Base-by-base conservation (phyloP, 2,888 invertebrate genomes). In the Byasa hedistus region DNA sequence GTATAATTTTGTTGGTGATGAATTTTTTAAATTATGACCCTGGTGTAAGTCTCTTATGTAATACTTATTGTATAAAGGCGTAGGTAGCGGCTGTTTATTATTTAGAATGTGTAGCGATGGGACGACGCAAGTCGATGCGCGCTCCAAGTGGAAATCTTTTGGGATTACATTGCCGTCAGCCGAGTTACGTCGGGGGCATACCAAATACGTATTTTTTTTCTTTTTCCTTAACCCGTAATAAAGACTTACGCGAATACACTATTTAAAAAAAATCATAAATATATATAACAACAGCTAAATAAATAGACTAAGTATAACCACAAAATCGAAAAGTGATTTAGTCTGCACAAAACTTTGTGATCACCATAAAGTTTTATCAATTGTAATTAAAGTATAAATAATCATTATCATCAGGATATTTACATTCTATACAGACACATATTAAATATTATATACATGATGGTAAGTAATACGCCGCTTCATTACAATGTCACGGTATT, bases 141-240 rank as follows among this genome's bases (percentile, higher is more conserved):
- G 90, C 91, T 88, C 88, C 89, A 87, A 92, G 92, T 92, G 91
- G 91, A 89, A 92, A 92, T 92, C 92, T 92, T 91, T 89, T 85
- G 90, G 92, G 91, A 92, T 92, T 92, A 90, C 89, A 84, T 80
- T 78, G 86, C 84, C 88, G 87, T 86, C 87, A 86, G 84, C 86
- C 83, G 79, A 72, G 71, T 75, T 73, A 58, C 54, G 82, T 36
- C 68, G 65, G 69, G 65, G 76, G 58, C 68, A 75, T 76, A 91
- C 81, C 76, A 70, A 68, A 79, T 51, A 66, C 3, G 57, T 44
- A 69, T 56, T 60, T 65, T 48, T 61, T n/a, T 65, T 51, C 10
- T 57, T 66, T 36, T 57, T 57, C 57, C 57, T 57, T 57, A 27
- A 17, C 32, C 27, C n/a, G 57, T 21, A 32, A 19, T 7, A 19